These are phyloP conservation scores for Agrypnus murinus DNA, from an alignment of 2,888 invertebrate genomes.

Conservation along the genomic window DNA sequence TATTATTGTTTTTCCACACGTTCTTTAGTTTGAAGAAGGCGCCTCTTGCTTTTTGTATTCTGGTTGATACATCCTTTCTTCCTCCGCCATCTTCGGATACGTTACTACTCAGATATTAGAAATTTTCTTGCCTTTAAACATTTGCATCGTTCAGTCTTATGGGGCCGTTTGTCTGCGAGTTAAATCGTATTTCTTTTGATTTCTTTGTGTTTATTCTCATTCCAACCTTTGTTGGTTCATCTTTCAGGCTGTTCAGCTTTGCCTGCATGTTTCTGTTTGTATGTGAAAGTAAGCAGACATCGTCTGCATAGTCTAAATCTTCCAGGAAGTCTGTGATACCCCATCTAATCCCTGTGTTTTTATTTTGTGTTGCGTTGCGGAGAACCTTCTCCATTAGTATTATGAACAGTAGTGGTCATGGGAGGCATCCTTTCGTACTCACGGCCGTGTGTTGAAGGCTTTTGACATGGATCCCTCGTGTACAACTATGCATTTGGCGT, in stretches of 20 bases:
- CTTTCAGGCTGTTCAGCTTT: not conserved
- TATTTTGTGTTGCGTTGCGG: not conserved
- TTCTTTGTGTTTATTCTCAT: slow-evolving; percentile 2
- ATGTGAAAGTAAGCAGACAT: not conserved
- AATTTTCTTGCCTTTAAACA: not conserved
- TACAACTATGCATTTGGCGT: not conserved
- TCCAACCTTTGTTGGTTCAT: slow-evolving; percentile 3
- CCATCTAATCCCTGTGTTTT: not conserved
- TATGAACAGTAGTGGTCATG: not conserved
- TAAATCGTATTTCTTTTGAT: not conserved
- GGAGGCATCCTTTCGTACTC: not conserved
- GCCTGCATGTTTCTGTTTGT: not conserved
- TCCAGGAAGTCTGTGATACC: not conserved
- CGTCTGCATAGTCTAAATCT: not conserved
- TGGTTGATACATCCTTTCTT: too few species aligned
- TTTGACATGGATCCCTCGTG: not conserved
- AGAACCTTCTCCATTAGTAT: not conserved
- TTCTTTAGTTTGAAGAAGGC: not conserved
- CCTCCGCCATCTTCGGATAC: not conserved
- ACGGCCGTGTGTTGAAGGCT: not conserved
- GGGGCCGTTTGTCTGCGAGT: not conserved
- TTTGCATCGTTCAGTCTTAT: not conserved
- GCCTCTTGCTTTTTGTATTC: not conserved
- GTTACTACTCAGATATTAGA: not conserved
- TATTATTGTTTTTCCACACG: not conserved